phyloP scores from a whole-genome alignment of 2,113 vertebrate genomes.

The Arothron firmamentum region DNA sequence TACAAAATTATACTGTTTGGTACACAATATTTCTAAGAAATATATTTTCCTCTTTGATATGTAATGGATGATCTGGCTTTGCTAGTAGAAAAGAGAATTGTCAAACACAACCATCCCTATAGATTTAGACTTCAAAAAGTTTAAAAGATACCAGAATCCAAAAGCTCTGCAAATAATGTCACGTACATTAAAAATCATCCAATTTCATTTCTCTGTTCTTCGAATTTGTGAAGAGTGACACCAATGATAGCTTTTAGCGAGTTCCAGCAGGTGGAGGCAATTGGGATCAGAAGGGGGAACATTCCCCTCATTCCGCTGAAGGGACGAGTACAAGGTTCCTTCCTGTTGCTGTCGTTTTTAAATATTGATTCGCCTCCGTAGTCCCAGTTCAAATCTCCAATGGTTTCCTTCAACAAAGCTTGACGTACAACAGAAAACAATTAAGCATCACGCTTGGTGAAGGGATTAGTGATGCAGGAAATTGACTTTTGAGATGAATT shows the following conservation, averaged over 20 bases:
- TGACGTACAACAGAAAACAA: constrained; percentile 58
- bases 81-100: too few relatives aligned
- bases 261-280: constrained; percentile 2
- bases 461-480: constrained; percentile 55
- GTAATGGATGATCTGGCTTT: too few relatives aligned
- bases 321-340: constrained; percentile 31
- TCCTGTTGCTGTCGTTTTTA: too few relatives aligned
- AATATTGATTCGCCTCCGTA: constrained; percentile 5
- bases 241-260: constrained; percentile 14
- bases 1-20: too few relatives aligned
- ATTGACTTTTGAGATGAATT: constrained; percentile 58
- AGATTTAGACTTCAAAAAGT: too few relatives aligned
- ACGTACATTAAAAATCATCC: background rate
- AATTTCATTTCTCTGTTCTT: background rate
- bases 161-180: background rate
- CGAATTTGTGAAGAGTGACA: constrained; percentile 1
- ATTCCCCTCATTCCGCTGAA: constrained; percentile 26
- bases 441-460: constrained; percentile 38
- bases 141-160: background rate
- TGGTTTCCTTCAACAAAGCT: constrained; percentile 41
- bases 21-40: too few relatives aligned
- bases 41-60: too few relatives aligned
- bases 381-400: constrained; percentile 31
- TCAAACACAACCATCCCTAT: too few relatives aligned
- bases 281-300: constrained; percentile 23